Evolutionary conservation across 2,888 invertebrate species (phyloP), one percentile per base, ranked within the genome.

Genomic region (Antitype chi): DNA sequence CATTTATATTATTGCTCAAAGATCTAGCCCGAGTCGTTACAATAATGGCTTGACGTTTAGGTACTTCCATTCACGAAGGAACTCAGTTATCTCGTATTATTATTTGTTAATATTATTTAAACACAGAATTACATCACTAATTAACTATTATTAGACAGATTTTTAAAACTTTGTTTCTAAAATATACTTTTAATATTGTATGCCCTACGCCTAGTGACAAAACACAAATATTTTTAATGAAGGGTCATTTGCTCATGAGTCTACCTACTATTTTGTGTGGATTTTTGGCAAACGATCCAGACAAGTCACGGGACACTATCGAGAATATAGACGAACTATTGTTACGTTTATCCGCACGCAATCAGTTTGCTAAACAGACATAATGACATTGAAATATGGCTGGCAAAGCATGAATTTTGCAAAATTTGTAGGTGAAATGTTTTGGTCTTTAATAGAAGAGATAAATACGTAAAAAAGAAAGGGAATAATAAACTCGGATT

Each of bases 221-320:
- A 82, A 76, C 81, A 80, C 72, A 83, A 83, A 87, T 84, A 82
- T 67, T 84, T 86, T 81, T 74, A 77, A 86, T 85, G 80, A 86
- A 88, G 87, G 88, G 84, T 85, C 86, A 82, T 87, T 88, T 72
- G 62, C 52, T 49, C 47, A 52, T 68, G 60, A 57, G 60, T 43
- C 43, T 57, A 78, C 60, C 47, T 52, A 74, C 69, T 28, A 70
- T 66, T 84, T 86, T 82, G 62, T 84, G 80, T 84, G 81, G 78
- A 88, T 86, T 89, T 92, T 93, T 94, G 94, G 94, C 94, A 94
- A 89, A 88, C 87, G 70, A 78, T 82, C 82, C 87, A 88, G 88
- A 88, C 89, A 74, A 88, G 89, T 92, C 92, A 93, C 92, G 91
- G 85, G 91, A 84, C 64, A 20, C 43, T 79, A 82, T 84, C 47